Conservation (phyloP, 2,113 vertebrate genomes). For the Parus major region DNA sequence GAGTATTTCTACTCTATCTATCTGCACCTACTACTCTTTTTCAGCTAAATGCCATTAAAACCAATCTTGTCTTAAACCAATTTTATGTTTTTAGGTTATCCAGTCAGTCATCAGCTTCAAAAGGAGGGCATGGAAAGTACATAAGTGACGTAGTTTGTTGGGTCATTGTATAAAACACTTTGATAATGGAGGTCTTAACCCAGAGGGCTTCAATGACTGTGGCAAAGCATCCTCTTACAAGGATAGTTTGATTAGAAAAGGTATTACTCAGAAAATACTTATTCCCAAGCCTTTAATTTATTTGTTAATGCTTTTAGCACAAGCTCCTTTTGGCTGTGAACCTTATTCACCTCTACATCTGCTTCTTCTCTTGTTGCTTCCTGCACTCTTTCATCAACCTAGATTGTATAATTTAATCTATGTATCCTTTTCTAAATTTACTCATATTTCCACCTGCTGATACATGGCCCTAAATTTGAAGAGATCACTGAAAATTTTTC, state of each 20-base stretch:
- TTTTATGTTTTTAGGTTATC: background rate
- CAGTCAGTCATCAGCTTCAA: background rate
- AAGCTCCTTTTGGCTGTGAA: background rate
- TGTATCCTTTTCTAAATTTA: background rate
- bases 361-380: background rate
- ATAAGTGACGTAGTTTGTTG: background rate
- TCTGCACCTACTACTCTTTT: background rate
- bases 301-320: background rate
- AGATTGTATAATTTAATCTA: background rate
- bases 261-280: background rate
- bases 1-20: background rate
- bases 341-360: background rate
- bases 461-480: background rate
- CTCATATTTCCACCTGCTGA: background rate
- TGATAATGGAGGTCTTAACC: background rate
- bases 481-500: background rate
- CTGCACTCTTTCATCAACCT: background rate
- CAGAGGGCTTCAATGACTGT: background rate
- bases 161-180: background rate
- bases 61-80: background rate
- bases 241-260: background rate
- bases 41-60: background rate
- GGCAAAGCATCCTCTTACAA: background rate
- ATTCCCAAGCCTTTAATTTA: background rate
- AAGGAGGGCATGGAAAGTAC: background rate